phyloP scores from a whole-genome alignment of 2,888 invertebrate genomes.

The Synergus japonicus region DNA sequence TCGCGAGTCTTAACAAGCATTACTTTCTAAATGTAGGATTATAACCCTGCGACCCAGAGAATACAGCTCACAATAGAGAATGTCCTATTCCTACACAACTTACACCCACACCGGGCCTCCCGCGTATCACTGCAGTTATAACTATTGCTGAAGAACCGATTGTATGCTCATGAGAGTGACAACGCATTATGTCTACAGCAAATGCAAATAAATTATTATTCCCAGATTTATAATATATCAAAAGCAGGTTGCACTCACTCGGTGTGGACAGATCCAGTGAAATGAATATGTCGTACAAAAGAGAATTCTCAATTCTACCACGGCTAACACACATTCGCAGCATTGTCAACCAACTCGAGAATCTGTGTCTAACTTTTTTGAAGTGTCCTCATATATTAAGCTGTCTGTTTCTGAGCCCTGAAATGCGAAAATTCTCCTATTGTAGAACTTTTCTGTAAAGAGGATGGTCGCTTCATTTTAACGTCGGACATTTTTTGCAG shows the following conservation, averaged over 20 bases:
- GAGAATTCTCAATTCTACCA: neutral
- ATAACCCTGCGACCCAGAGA: conserved; percentile 73
- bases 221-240: neutral
- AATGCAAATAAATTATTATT: neutral
- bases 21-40: conserved; percentile 71
- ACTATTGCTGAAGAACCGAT: conserved; percentile 26
- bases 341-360: neutral
- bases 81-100: conserved; percentile 62
- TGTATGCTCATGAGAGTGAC: conserved; percentile 16
- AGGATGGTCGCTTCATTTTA: neutral
- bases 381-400: neutral
- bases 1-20: conserved; percentile 56
- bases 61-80: conserved; percentile 70
- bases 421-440: neutral
- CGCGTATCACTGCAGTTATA: conserved; percentile 19
- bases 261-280: neutral
- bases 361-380: neutral
- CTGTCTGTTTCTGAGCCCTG: neutral
- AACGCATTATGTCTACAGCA: conserved; percentile 1
- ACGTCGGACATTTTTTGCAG: neutral
- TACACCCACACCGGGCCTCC: conserved; percentile 52
- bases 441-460: neutral
- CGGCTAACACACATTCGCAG: neutral
- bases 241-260: neutral
- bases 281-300: neutral